Base-by-base conservation (phyloP, 2,797 vertebrate genomes). In the Lacerta bilineata region DNA sequence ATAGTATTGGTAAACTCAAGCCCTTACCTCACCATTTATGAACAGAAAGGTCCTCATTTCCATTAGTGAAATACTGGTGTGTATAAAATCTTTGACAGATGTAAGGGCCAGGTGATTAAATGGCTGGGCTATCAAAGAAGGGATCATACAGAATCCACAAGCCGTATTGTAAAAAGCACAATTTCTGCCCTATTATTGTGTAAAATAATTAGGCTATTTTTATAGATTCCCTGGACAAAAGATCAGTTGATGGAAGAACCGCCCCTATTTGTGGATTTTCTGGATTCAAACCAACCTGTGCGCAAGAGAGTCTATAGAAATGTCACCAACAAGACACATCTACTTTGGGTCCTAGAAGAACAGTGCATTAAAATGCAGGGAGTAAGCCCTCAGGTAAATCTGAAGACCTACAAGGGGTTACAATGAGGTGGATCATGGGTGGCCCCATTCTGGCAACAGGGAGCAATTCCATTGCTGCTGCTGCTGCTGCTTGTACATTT, bases 181-280 rank as follows among this genome's bases (percentile, higher is more conserved):
- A 64, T 81, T 81, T 15, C 7, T 72, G n/a, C 68, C 68, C 9
- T 72, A 8, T 59, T 82, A 66, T 25, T 81, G 36, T 90, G 11
- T 88, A 39, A 85, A 78, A 69, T 59, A 61, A 76, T 33, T 8
- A 71, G 15, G 11, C 71, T 88, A 81, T 41, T 90, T 61, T 68
- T 64, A 83, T 81, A 96, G 96, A 90, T 95, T 80, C 41, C 27
- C 0, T 96, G 94, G 94, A 86, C 90, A 20, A 90, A 68, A 8
- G 92, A 95, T 55, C 91, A 93, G 59, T 76, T 97, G 81, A 95
- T 95, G 91, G 91, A 81, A 5, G 93, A 96, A 6, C 33, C 94
- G 1, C 64, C 89, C 4, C 27, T 95, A 29, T 97, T 96, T 92
- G 95, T 95, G 64, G 96, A 97, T 87, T 97, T 97, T 90, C 33